Evolutionary conservation across 64 coral and sea anemone genomes (phyloP), one percentile per base, ranked within the genome.

Genomic region (Anthopleura sola): DNA sequence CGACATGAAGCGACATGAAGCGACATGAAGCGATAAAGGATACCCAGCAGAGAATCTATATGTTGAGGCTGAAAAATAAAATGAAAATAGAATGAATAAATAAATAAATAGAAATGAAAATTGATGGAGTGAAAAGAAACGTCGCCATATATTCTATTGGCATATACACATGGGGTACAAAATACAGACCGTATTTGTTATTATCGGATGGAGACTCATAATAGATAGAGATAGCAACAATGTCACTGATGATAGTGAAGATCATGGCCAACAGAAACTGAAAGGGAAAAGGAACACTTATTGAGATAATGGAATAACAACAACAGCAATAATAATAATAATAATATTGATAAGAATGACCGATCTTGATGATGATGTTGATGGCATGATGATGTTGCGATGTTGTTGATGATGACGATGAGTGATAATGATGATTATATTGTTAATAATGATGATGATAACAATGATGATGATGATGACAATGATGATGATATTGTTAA

Each of bases 181-280:
- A 0, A 6, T 75, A 21, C 20, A 20, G 20, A 56, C 16, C 55
- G 20, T n/a, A n/a, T 75, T 75, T n/a, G 20, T 9, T 75, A 51
- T 26, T 20, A 15, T 13, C 78, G 0, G 12, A 47, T 56, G 14
- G 17, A 78, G 68, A 19, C 0, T 26, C 23, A 56, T 90, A 90
- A 53, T 39, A 85, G 6, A 90, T 47, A 33, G 88, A 31, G 44
- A 90, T 76, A 38, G 84, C 69, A 51, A 95, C 86, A 58, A 95
- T 95, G 39, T 95, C 93, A 39, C 89, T 87, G 28, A 95, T 0
- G 28, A 95, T 95, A 46, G 93, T 95, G 44, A 95, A 95, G 36
- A 95, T 60, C 89, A 95, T 88, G 37, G 85, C 93, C 68, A 88
- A 66, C 11, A 93, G 66, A 90, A 93, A 93, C 92, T 93, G 75